Percentiles rank a stretch among this genome's conserved stretches.
phyloP scores from a whole-genome alignment of 2,888 invertebrate species.

The Ceriagrion tenellum region DNA sequence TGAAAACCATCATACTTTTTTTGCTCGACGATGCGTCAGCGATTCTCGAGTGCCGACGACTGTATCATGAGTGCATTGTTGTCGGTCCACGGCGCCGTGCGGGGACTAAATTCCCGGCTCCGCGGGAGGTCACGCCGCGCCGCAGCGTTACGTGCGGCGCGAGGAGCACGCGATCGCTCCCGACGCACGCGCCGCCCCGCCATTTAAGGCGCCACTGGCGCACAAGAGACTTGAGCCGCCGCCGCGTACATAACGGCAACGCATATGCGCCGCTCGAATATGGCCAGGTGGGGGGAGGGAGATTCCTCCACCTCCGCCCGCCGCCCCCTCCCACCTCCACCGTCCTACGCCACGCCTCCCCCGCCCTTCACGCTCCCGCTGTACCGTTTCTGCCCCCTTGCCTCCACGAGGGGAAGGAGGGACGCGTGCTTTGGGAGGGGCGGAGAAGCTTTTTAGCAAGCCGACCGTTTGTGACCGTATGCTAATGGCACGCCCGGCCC shows the following conservation, averaged over 20 bases:
- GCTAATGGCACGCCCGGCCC: background rate
- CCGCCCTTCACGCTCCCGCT: background rate
- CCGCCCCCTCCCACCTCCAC: too few relatives aligned
- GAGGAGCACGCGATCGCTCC: too few relatives aligned
- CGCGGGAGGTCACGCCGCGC: too few relatives aligned
- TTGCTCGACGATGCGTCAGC: too few relatives aligned
- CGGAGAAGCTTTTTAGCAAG: background rate
- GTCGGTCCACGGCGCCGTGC: too few relatives aligned
- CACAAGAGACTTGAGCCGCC: background rate
- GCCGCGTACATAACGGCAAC: constrained; percentile 17
- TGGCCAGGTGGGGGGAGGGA: background rate
- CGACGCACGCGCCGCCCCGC: background rate
- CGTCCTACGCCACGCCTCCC: background rate
- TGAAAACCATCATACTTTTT: too few relatives aligned
- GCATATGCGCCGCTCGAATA: background rate
- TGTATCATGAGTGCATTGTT: too few relatives aligned
- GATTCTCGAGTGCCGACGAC: too few relatives aligned
- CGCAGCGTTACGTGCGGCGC: too few relatives aligned
- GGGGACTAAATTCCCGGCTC: too few relatives aligned
- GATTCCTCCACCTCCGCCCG: too few relatives aligned
- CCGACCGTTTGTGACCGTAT: background rate
- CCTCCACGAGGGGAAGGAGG: background rate
- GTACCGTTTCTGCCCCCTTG: background rate
- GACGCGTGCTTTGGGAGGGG: background rate
- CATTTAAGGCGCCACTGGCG: background rate